These are phyloP conservation scores for Drosophila pallidifrons DNA, from an alignment of 1,140 invertebrate species.

Conservation along the genomic window DNA sequence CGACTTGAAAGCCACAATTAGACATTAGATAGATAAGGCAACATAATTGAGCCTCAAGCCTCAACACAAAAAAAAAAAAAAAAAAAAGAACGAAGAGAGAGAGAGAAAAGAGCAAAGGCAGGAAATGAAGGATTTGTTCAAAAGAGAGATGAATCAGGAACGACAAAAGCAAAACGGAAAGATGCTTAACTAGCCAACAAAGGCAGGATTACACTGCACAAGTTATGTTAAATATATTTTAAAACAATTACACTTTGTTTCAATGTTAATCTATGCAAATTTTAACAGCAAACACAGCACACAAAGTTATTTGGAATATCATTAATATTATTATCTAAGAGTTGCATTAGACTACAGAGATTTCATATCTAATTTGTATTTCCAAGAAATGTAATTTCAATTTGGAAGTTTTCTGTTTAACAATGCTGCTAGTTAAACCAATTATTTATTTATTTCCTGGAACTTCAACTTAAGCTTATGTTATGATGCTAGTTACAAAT, in stretches of 20 bases:
- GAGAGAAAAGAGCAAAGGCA: background rate
- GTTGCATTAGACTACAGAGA: too few relatives aligned
- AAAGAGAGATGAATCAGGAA: background rate
- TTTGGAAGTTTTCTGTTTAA: background rate
- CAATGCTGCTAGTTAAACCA: background rate
- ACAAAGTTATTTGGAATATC: too few relatives aligned
- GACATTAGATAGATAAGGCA: conserved; percentile 35
- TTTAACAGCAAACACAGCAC: background rate
- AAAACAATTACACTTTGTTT: background rate
- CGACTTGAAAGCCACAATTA: conserved; percentile 41
- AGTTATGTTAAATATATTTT: background rate
- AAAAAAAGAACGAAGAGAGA: too few relatives aligned
- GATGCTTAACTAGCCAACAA: conserved; percentile 14
- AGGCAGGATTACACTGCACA: background rate
- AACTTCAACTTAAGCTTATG: too few relatives aligned
- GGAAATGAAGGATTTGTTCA: conserved; percentile 48
- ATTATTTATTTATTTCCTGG: background rate
- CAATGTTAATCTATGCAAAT: background rate
- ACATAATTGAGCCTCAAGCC: conserved; percentile 44
- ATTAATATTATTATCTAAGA: too few relatives aligned
- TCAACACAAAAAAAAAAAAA: too few relatives aligned
- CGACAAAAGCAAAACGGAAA: conserved; percentile 6
- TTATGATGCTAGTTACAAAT: too few relatives aligned
- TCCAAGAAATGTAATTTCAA: background rate
- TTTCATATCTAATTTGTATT: too few relatives aligned